phyloP scores from a whole-genome alignment of 1,140 invertebrate genomes.

The Heliothis virescens region DNA sequence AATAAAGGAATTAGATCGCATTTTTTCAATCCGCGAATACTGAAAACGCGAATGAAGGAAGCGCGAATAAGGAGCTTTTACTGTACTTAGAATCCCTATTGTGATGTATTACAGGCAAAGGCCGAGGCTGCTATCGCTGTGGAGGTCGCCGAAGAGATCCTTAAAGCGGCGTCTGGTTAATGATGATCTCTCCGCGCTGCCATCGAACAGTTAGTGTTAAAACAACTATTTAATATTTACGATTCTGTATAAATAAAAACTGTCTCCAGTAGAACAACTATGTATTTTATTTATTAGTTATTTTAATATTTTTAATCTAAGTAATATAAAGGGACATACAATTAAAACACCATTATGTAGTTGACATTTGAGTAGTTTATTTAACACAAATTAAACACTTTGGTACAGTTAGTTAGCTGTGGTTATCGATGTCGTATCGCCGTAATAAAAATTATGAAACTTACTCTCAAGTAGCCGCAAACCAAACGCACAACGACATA shows the following conservation, averaged over 20 bases:
- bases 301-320: slow-evolving; percentile 30
- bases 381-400: slow-evolving; percentile 86
- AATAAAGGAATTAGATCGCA: no score
- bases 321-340: slow-evolving; percentile 19
- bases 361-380: slow-evolving; percentile 85
- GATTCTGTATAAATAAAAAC: slow-evolving; percentile 68
- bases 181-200: slow-evolving; percentile 76
- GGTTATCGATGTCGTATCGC: slow-evolving; percentile 69
- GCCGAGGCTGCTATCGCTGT: slow-evolving; percentile 97
- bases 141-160: slow-evolving; percentile 97
- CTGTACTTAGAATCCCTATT: neutral
- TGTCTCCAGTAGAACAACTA: slow-evolving; percentile 56
- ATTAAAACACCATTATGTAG: slow-evolving; percentile 76
- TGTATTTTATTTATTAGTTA: slow-evolving; percentile 55
- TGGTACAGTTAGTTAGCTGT: slow-evolving; percentile 85
- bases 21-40: no score
- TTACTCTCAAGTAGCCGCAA: slow-evolving; percentile 69
- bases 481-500: slow-evolving; percentile 67
- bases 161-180: slow-evolving; percentile 91
- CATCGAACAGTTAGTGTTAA: slow-evolving; percentile 58
- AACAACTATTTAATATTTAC: slow-evolving; percentile 68
- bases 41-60: no score
- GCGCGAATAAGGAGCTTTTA: no score
- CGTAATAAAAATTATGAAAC: slow-evolving; percentile 64
- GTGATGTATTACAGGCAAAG: slow-evolving; percentile 88